A percentile compares a stretch with the other conserved stretches of the same genome.
These are phyloP conservation scores for Nymphalis io DNA, from an alignment of 1,140 invertebrate genomes.

Conservation along the genomic window DNA sequence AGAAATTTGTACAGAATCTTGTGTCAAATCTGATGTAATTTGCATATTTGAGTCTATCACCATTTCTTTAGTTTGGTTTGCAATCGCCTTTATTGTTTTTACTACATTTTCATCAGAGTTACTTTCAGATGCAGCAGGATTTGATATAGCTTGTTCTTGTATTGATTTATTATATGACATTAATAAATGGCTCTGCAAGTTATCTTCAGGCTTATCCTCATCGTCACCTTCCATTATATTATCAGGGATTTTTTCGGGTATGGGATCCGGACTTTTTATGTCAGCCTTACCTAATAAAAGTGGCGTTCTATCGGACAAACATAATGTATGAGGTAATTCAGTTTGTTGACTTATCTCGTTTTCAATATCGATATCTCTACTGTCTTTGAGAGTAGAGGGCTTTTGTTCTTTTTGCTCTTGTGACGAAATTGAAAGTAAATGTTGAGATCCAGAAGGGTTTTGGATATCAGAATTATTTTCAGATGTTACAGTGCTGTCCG, in stretches of 20 bases:
- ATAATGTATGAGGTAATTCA: conserved; percentile 71
- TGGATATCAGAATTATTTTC: conserved; percentile 70
- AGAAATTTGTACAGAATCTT: conserved; percentile 83
- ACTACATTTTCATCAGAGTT: conserved; percentile 68
- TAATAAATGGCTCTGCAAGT: conserved; percentile 58
- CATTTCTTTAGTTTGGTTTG: conserved; percentile 78
- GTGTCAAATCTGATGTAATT: conserved; percentile 78
- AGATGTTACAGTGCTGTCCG: conserved; percentile 78
- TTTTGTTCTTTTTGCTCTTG: conserved; percentile 57
- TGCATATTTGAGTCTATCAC: conserved; percentile 79
- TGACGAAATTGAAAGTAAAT: conserved; percentile 49
- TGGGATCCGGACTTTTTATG: conserved; percentile 77
- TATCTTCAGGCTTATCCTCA: conserved; percentile 75
- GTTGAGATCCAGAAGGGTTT: conserved; percentile 50
- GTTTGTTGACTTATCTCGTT: conserved; percentile 77
- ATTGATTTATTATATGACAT: conserved; percentile 61
- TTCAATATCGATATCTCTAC: conserved; percentile 77
- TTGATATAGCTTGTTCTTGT: conserved; percentile 51
- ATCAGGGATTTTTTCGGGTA: conserved; percentile 79
- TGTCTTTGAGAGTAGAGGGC: conserved; percentile 53
- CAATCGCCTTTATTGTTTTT: conserved; percentile 75
- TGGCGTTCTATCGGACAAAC: conserved; percentile 67
- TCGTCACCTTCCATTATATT: conserved; percentile 81
- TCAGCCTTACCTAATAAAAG: conserved; percentile 70
- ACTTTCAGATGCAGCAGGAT: conserved; percentile 43